Evolutionary conservation across 2,113 vertebrate genomes (phyloP).

Genomic region (Grammomys surdaster): DNA sequence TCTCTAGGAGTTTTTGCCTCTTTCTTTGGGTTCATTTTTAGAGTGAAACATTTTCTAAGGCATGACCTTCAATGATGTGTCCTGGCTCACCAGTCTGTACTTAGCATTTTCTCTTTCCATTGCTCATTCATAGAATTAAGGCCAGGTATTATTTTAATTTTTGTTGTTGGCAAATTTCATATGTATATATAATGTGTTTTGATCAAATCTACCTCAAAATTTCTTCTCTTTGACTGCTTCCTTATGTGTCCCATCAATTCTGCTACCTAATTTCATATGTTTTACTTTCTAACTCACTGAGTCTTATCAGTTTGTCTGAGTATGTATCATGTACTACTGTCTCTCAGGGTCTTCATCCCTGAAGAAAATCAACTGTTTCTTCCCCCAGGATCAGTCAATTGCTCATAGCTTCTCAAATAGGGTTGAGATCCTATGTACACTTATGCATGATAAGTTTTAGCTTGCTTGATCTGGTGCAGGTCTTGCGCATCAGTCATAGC

Average conservation of each 20-base stretch:
- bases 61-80: neutral
- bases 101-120: neutral
- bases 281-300: neutral
- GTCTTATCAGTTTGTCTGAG: neutral
- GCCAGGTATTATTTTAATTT: neutral
- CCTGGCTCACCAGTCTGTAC: neutral
- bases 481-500: neutral
- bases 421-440: neutral
- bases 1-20: neutral
- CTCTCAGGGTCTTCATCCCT: neutral
- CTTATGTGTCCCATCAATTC: neutral
- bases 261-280: neutral
- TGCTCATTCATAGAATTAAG: constrained; percentile 16
- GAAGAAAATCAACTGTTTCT: neutral
- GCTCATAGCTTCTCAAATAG: neutral
- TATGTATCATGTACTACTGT: neutral
- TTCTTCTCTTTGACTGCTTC: neutral
- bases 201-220: neutral
- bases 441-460: neutral
- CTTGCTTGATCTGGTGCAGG: neutral
- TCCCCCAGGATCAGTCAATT: neutral
- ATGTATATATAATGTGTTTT: neutral
- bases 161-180: too few relatives aligned
- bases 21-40: neutral
- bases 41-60: neutral